Evolutionary conservation across 2,888 invertebrate genomes (phyloP).

Genomic region (Melieria omissa): DNA sequence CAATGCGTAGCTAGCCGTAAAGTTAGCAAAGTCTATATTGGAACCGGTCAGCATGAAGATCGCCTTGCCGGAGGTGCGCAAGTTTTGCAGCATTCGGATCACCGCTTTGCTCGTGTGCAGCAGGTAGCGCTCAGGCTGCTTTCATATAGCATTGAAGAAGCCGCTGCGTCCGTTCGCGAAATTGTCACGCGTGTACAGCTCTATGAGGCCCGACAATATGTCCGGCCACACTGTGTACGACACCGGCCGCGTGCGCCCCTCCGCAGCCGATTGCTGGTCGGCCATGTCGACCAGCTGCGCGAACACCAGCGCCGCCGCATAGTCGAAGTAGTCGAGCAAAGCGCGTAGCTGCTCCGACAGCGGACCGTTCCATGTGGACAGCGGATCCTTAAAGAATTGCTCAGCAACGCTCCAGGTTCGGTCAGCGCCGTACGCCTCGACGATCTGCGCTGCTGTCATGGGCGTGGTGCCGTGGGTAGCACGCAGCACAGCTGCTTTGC

Average conservation of each 20-base stretch:
- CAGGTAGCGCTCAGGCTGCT: conserved; percentile 71
- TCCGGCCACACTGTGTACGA: conserved; percentile 75
- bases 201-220: conserved; percentile 71
- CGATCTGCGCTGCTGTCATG: conserved; percentile 69
- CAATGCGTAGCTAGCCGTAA: conserved; percentile 73
- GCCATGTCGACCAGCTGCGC: conserved; percentile 75
- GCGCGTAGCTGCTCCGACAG: conserved; percentile 72
- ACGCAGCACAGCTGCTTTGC: conserved; percentile 72
- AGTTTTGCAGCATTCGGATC: conserved; percentile 71
- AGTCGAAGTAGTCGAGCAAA: conserved; percentile 80
- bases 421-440: conserved; percentile 70
- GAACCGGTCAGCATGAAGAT: conserved; percentile 80
- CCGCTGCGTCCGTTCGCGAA: conserved; percentile 71
- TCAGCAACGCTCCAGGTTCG: conserved; percentile 70
- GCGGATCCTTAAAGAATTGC: conserved; percentile 69
- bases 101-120: conserved; percentile 69
- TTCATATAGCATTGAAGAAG: conserved; percentile 73
- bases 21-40: conserved; percentile 75
- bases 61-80: conserved; percentile 69
- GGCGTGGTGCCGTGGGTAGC: conserved; percentile 76
- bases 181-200: conserved; percentile 73
- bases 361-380: conserved; percentile 75
- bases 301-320: conserved; percentile 73
- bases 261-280: conserved; percentile 65
- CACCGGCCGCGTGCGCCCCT: conserved; percentile 48